Evolutionary conservation across 2,797 vertebrate species (phyloP).

Genomic region (Rhinophrynus dorsalis): DNA sequence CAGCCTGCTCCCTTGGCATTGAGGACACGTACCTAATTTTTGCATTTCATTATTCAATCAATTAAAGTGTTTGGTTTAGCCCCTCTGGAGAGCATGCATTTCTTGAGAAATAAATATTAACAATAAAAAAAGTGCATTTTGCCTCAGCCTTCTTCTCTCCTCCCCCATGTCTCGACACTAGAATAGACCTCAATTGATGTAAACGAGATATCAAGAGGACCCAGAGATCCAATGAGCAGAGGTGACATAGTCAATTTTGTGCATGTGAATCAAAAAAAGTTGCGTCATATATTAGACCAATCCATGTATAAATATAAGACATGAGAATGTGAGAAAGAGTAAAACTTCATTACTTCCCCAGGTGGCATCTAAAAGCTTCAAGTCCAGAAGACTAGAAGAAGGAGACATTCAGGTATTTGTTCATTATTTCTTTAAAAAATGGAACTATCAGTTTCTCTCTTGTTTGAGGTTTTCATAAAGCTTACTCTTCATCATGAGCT

Average conservation of each 20-base stretch:
- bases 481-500: too few species aligned
- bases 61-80: slow-evolving; percentile 30
- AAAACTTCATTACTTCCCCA: background rate
- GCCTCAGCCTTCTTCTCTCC: background rate
- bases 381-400: background rate
- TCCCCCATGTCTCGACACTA: slow-evolving; percentile 27
- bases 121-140: slow-evolving; percentile 13
- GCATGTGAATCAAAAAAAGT: background rate
- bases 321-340: background rate
- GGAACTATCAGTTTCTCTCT: too few species aligned
- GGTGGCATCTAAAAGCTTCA: background rate
- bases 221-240: slow-evolving; percentile 6
- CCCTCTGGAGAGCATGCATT: background rate
- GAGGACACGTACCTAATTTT: slow-evolving; percentile 33
- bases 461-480: too few species aligned
- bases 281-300: slow-evolving; percentile 18
- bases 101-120: slow-evolving; percentile 13
- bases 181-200: slow-evolving; percentile 21
- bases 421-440: too few species aligned
- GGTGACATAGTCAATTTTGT: slow-evolving; percentile 39
- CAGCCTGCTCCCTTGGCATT: background rate
- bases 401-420: slow-evolving; percentile 22
- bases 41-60: slow-evolving; percentile 45
- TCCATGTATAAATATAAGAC: slow-evolving; percentile 23
- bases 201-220: slow-evolving; percentile 16